A percentile compares a stretch with the other conserved stretches of the same genome.
Evolutionary conservation across 2,113 vertebrate genomes (phyloP).

Genomic region (Ranitomeya imitator): DNA sequence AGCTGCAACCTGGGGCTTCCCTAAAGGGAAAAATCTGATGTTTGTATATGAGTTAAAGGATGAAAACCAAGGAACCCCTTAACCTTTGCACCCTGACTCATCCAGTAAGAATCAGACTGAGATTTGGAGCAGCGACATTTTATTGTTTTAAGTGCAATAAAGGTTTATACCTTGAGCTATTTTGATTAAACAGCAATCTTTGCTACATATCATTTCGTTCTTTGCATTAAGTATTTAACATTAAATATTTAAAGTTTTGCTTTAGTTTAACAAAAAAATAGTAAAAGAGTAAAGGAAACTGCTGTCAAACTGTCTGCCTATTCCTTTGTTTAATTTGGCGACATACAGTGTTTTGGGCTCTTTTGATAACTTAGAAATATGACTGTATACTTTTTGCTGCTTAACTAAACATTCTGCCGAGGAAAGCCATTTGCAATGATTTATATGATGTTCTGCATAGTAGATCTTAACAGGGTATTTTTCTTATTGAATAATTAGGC

Average conservation of each 20-base stretch:
- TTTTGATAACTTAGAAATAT: constrained; percentile 59
- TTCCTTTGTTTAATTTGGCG: background rate
- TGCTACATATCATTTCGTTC: background rate
- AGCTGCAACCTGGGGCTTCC: no score
- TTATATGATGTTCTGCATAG: constrained; percentile 69
- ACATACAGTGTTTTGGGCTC: background rate
- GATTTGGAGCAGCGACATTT: no score
- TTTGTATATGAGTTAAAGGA: no score
- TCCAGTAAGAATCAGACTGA: no score
- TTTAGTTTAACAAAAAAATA: background rate
- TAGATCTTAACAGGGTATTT: constrained; percentile 72
- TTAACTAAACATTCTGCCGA: constrained; percentile 68
- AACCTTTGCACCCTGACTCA: no score
- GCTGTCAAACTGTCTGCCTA: background rate
- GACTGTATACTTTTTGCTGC: constrained; percentile 64
- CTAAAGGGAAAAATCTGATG: no score
- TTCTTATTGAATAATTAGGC: constrained; percentile 78
- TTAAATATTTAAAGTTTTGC: background rate
- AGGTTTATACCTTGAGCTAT: no score
- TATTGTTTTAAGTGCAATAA: no score
- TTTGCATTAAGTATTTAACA: background rate
- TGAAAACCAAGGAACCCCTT: no score
- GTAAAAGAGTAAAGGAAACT: background rate
- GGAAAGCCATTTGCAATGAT: constrained; percentile 72
- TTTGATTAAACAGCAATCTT: background rate